Base-by-base conservation (phyloP, 1,140 invertebrate species). In the Rhagoletis zephyria region DNA sequence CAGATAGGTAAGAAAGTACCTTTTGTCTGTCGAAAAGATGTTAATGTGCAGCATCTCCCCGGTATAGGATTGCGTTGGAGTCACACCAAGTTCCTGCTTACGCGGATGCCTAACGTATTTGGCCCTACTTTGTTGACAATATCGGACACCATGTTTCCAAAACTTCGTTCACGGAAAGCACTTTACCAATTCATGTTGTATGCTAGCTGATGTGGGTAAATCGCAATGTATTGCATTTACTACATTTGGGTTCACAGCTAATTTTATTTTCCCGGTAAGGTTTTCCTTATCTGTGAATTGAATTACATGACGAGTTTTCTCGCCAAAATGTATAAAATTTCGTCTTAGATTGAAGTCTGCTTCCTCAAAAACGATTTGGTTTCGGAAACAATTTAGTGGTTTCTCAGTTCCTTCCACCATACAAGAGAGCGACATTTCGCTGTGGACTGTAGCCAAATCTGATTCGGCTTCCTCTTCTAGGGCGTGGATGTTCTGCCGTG, bases 91-190 rank as follows among this genome's bases (percentile, higher is more conserved):
- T 1, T 6, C 6, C 5, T 77, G 70, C 45, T 77, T 77, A 14
- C 30, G 9, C 14, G 70, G 5, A 48, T 48, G 70, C 42, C 40
- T 45, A 14, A 45, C 42, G 48, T 77, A 77, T 14, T 77, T 77
- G 16, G 40, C 5, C 30, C n/a, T 48, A 4, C 40, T 48, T 70
- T 70, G 42, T 70, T 70, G 14, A 19, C 19, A 48, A 70, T 70
- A 19, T 70, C 67, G 67, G n/a, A 3, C 5, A 70, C 67, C 16
- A 70, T 70, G n/a, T 14, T 19, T 19, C 45, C 81, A 85, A 42
- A 85, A 56, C 81, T 56, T 85, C 4, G 81, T 85, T 85, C 48
- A 42, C 51, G 51, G 81, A 59, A 85, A 85, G 19, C 7, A 10
- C 45, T 7, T 5, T 9, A 85, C 81, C 51, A 85, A 85, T 48